These are phyloP conservation scores for Eonycteris spelaea DNA, from an alignment of 2,113 vertebrate genomes.

Conservation along the genomic window DNA sequence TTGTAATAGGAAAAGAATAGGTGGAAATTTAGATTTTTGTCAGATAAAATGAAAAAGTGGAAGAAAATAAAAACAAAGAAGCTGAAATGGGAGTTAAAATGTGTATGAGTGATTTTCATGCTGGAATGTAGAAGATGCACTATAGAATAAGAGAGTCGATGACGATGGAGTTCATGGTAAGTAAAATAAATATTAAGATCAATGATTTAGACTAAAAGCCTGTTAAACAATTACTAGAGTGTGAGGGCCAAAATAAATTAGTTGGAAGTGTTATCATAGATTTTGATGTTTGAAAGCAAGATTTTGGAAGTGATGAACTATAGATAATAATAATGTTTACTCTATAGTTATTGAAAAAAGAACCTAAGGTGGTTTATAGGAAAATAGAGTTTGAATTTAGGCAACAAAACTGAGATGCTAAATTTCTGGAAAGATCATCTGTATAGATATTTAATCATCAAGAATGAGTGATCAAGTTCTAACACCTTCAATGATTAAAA, in stretches of 20 bases:
- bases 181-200: not conserved
- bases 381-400: not conserved
- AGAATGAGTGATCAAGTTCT: not conserved
- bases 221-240: not conserved
- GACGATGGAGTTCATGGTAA: not conserved
- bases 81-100: fast-evolving
- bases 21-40: too few species aligned
- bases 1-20: too few species aligned
- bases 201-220: not conserved
- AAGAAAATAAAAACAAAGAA: not conserved
- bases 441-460: not conserved
- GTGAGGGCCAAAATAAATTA: not conserved
- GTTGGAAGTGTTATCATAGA: not conserved
- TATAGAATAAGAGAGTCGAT: not conserved
- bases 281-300: not conserved
- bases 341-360: not conserved
- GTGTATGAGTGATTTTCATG: not conserved
- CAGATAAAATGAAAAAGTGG: too few species aligned
- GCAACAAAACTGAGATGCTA: not conserved
- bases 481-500: not conserved
- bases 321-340: not conserved
- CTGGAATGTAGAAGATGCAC: not conserved
- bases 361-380: not conserved
- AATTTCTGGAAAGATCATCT: not conserved
- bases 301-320: not conserved